Evolutionary conservation across 2,113 vertebrate genomes (phyloP).

Genomic region (Penelope pileata): DNA sequence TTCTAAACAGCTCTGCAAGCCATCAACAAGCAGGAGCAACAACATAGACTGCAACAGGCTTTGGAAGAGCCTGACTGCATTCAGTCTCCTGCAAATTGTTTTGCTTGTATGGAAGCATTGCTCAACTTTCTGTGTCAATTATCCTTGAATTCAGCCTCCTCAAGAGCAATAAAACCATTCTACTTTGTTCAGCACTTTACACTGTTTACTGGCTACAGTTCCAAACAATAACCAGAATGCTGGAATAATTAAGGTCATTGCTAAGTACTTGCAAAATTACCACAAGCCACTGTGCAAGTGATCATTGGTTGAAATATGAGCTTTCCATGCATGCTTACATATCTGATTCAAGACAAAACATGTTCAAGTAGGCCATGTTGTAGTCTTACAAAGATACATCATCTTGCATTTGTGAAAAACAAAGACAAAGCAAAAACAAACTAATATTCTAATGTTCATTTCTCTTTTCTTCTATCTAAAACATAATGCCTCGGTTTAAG

Average conservation of each 20-base stretch:
- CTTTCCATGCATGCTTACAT: background rate
- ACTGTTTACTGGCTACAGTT: background rate
- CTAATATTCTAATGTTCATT: background rate
- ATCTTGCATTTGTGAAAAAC: background rate
- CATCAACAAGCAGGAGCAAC: background rate
- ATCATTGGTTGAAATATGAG: background rate
- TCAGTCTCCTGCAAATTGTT: background rate
- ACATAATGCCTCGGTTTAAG: background rate
- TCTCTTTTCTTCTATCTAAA: background rate
- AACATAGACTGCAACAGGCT: background rate
- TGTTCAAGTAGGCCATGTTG: background rate
- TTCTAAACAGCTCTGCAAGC: background rate
- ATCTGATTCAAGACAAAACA: background rate
- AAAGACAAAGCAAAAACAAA: background rate
- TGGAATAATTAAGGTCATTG: background rate
- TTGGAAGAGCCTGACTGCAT: background rate
- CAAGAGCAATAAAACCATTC: background rate
- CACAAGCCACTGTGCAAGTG: background rate
- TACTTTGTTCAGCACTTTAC: background rate
- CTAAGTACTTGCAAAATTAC: background rate
- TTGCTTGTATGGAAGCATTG: background rate
- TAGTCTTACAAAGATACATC: background rate
- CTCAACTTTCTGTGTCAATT: background rate
- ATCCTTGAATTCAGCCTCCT: background rate
- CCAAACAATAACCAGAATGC: background rate